Evolutionary conservation across 2,113 vertebrate genomes (phyloP).

Genomic region (Pseudorhombus dupliciocellatus): DNA sequence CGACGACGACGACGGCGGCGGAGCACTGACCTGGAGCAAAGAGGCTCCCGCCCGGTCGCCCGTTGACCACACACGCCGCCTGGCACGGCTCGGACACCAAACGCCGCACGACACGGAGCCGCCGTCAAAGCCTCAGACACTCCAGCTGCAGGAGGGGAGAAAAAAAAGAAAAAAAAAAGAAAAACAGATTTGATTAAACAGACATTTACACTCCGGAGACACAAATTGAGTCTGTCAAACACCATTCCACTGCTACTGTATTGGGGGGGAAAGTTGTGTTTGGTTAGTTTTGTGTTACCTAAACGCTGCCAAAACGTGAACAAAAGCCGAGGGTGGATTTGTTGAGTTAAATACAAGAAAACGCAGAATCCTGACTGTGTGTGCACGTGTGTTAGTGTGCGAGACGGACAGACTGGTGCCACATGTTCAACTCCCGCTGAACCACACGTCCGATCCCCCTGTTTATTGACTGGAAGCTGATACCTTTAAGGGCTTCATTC

Average conservation of each 20-base stretch:
- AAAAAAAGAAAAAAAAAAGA: neutral
- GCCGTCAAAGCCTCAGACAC: slow-evolving; percentile 66
- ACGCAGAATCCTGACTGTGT: slow-evolving; percentile 51
- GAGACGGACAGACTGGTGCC: slow-evolving; percentile 52
- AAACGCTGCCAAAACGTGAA: slow-evolving; percentile 32
- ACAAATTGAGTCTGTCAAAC: slow-evolving; percentile 64
- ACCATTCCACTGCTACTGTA: slow-evolving; percentile 60
- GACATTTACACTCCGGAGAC: slow-evolving; percentile 33
- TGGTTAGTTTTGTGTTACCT: slow-evolving; percentile 59
- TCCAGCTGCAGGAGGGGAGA: slow-evolving; percentile 41
- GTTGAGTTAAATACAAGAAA: slow-evolving; percentile 51
- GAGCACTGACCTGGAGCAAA: slow-evolving; percentile 34
- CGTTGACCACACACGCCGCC: slow-evolving; percentile 75
- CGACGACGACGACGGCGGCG: too few relatives aligned
- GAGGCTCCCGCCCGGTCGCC: slow-evolving; percentile 41
- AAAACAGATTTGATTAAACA: slow-evolving; percentile 36
- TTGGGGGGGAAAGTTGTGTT: slow-evolving; percentile 40
- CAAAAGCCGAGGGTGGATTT: slow-evolving; percentile 54
- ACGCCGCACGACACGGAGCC: slow-evolving; percentile 63
- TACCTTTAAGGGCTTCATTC: slow-evolving; percentile 77
- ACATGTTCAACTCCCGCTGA: slow-evolving; percentile 76
- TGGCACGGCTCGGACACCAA: slow-evolving; percentile 62
- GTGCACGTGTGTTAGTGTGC: slow-evolving; percentile 19
- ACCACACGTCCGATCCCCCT: slow-evolving; percentile 59
- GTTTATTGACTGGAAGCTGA: slow-evolving; percentile 79